Conservation (phyloP, 2,113 vertebrate genomes). For the Leucopsar rothschildi region DNA sequence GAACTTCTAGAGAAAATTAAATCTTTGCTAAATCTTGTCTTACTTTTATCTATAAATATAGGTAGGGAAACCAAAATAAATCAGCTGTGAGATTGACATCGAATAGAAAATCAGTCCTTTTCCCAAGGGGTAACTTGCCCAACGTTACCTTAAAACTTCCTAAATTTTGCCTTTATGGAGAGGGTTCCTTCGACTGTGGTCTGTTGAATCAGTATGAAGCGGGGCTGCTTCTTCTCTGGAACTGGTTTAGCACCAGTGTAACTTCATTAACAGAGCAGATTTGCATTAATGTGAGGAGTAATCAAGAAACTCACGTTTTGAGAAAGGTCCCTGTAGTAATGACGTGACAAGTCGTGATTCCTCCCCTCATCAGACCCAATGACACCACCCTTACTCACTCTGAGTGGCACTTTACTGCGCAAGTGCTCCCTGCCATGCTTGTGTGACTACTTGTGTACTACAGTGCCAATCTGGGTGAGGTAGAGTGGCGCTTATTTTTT, state of each 20-base stretch:
- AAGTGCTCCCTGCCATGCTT: neutral
- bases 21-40: neutral
- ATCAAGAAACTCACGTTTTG: neutral
- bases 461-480: neutral
- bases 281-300: neutral
- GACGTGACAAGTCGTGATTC: neutral
- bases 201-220: neutral
- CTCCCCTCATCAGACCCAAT: neutral
- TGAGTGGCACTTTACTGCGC: neutral
- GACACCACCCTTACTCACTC: constrained; percentile 7
- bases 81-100: neutral
- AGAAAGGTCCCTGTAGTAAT: neutral
- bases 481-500: neutral
- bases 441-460: neutral
- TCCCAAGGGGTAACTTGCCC: neutral
- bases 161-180: neutral
- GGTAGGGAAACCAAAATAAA: neutral
- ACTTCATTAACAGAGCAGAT: neutral
- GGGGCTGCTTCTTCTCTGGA: neutral
- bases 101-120: neutral
- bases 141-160: neutral
- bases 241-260: neutral
- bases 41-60: neutral
- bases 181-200: neutral
- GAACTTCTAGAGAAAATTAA: neutral